These are phyloP conservation scores for Drosophila austrosaltans DNA, from an alignment of 2,888 invertebrate species.

Conservation along the genomic window DNA sequence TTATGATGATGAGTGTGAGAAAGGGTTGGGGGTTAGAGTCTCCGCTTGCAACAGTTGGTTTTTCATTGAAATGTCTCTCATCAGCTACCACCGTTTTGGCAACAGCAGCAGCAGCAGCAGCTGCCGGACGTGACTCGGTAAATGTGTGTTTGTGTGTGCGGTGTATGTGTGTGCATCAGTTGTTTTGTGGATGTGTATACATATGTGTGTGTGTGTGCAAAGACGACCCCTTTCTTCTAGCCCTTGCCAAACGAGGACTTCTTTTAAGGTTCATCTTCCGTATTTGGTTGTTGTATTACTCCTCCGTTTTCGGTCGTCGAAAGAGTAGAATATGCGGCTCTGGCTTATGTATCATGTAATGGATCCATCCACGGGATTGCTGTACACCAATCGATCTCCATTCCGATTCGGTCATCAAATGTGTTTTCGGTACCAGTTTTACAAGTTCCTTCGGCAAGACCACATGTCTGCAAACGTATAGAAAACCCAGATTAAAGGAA, in stretches of 20 bases:
- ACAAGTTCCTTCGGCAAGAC: conserved; percentile 96
- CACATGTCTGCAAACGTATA: conserved; percentile 89
- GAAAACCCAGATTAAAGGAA: background rate
- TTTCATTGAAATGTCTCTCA: conserved; percentile 4
- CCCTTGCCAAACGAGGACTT: conserved; percentile 20
- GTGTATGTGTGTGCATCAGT: conserved; percentile 9
- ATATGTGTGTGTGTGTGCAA: conserved; percentile 5
- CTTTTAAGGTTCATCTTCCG: conserved; percentile 4
- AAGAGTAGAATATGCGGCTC: conserved; percentile 96
- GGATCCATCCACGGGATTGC: conserved; percentile 98
- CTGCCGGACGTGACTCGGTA: conserved; percentile 55
- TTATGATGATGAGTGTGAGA: background rate
- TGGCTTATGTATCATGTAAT: conserved; percentile 98
- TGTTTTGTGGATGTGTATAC: conserved; percentile 18
- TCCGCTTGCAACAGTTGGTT: conserved; percentile 60
- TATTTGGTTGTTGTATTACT: conserved; percentile 38
- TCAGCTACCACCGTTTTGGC: conserved; percentile 38
- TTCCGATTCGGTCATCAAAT: conserved; percentile 96
- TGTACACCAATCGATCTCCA: conserved; percentile 98
- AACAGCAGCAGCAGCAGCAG: conserved; percentile 63
- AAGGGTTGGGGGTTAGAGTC: background rate
- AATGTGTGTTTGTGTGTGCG: conserved; percentile 24
- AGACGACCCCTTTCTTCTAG: conserved; percentile 27
- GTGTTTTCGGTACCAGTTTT: conserved; percentile 94
- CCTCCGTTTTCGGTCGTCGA: conserved; percentile 87